These are phyloP conservation scores for Atopsyche davidsoni DNA, from an alignment of 1,140 invertebrate species.

Conservation along the genomic window DNA sequence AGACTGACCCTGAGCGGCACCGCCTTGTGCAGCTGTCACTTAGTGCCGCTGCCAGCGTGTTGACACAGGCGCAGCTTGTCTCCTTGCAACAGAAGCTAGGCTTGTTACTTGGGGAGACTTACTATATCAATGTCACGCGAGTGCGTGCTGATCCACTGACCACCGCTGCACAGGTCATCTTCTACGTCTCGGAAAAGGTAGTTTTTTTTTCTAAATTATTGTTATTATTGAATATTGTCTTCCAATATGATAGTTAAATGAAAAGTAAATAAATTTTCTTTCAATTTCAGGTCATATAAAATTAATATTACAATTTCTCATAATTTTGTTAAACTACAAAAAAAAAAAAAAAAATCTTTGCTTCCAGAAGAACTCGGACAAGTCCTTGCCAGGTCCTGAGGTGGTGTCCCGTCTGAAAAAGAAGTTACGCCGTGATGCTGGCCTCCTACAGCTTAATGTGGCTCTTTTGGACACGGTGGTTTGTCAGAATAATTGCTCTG, in stretches of 20 bases:
- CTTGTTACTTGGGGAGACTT: conserved; percentile 63
- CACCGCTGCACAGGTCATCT: conserved; percentile 44
- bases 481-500: conserved; percentile 91
- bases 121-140: conserved; percentile 57
- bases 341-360: too few species aligned
- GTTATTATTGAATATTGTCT: not conserved
- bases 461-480: conserved; percentile 70
- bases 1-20: conserved; percentile 67
- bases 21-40: conserved; percentile 77
- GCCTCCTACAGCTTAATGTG: conserved; percentile 68
- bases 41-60: conserved; percentile 62
- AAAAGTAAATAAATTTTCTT: too few species aligned
- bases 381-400: conserved; percentile 48
- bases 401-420: conserved; percentile 59
- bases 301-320: too few species aligned
- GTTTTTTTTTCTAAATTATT: conserved; percentile 10
- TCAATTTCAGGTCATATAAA: too few species aligned
- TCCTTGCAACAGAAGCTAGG: conserved; percentile 70
- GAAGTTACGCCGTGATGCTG: conserved; percentile 62
- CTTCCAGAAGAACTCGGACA: conserved; percentile 41
- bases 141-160: conserved; percentile 55
- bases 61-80: conserved; percentile 69
- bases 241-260: too few species aligned
- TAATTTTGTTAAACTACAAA: too few species aligned
- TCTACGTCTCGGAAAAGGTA: conserved; percentile 45